Percentiles rank a stretch among this genome's conserved stretches.
Conservation (phyloP, 2,797 vertebrate species). For the Eutrigla gurnardus region DNA sequence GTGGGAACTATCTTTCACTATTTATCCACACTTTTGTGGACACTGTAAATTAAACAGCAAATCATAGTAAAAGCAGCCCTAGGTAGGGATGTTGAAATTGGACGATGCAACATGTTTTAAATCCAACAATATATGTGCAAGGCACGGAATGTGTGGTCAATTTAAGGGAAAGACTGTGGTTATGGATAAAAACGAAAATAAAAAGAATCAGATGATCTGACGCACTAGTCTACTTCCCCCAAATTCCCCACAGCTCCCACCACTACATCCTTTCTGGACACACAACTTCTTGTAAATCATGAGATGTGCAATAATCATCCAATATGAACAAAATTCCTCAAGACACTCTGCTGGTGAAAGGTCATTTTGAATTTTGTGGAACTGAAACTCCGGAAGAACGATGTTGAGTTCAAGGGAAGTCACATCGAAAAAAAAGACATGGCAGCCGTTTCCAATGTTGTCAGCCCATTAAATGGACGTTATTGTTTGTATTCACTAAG, state of each 20-base stretch:
- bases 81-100: background rate
- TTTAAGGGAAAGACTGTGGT: background rate
- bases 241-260: background rate
- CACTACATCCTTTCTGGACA: background rate
- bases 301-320: background rate
- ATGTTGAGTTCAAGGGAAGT: background rate
- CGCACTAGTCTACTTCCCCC: background rate
- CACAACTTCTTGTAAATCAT: background rate
- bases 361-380: background rate
- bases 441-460: background rate
- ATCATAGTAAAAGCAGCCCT: background rate
- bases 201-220: background rate
- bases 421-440: background rate
- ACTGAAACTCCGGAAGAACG: background rate
- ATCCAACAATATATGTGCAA: background rate
- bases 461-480: background rate
- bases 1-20: background rate
- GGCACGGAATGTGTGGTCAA: background rate
- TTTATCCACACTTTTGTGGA: background rate
- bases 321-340: background rate
- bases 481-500: background rate
- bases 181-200: background rate
- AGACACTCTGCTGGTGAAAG: background rate
- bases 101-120: background rate
- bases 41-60: constrained; percentile 2